phyloP scores from a whole-genome alignment of 2,888 invertebrate species.

The Beris chalybata region DNA sequence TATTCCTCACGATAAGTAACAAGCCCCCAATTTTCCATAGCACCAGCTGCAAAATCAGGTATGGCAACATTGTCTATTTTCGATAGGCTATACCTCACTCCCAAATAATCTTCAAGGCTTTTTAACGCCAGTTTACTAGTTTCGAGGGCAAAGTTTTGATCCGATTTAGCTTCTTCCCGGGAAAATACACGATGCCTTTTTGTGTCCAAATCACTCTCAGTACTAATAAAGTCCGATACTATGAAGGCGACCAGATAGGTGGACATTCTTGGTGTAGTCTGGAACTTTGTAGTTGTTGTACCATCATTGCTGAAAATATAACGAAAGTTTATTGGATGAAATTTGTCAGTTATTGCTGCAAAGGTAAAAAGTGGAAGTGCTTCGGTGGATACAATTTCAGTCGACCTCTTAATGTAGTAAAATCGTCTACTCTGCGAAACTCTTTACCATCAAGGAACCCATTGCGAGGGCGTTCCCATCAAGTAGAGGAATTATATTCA shows the following conservation, averaged over 20 bases:
- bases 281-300: slow-evolving; percentile 45
- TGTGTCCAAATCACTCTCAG: slow-evolving; percentile 42
- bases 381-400: no score
- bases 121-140: slow-evolving; percentile 72
- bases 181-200: slow-evolving; percentile 50
- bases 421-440: no score
- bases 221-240: slow-evolving; percentile 61
- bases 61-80: slow-evolving; percentile 89
- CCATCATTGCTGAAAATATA: neutral
- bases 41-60: slow-evolving; percentile 80
- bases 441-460: no score
- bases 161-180: slow-evolving; percentile 46
- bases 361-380: neutral
- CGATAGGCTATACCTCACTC: slow-evolving; percentile 71
- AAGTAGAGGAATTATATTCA: no score
- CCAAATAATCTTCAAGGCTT: slow-evolving; percentile 71
- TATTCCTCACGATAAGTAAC: slow-evolving; percentile 62
- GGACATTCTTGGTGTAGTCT: slow-evolving; percentile 67
- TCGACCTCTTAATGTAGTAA: no score
- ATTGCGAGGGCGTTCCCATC: no score
- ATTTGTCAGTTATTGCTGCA: slow-evolving; percentile 37
- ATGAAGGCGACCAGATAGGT: slow-evolving; percentile 80
- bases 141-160: slow-evolving; percentile 69
- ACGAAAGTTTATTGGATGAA: slow-evolving; percentile 5
- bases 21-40: slow-evolving; percentile 95